Conservation (phyloP, 2,797 vertebrate species). For the Tragopan temminckii region DNA sequence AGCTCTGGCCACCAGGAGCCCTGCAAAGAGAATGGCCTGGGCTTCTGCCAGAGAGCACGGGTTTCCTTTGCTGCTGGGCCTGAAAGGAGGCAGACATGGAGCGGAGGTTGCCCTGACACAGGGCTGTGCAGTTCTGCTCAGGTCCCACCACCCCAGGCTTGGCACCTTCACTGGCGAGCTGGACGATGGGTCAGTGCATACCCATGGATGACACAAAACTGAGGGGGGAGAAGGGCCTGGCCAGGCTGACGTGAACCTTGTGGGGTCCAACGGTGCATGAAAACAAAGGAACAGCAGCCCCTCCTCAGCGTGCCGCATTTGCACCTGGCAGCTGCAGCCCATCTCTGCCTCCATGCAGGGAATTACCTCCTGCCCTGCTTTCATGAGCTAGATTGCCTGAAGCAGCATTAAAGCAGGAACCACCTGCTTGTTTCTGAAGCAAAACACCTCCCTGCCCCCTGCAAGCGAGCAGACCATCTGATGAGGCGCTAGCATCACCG, state of each 20-base stretch:
- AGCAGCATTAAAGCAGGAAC: background rate
- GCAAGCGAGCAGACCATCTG: background rate
- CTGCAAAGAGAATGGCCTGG: background rate
- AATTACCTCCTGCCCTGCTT: background rate
- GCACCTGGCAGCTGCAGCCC: background rate
- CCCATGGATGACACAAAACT: too few relatives aligned
- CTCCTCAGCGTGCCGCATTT: background rate
- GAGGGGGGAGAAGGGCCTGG: too few relatives aligned
- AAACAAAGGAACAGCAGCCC: background rate
- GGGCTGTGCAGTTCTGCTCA: background rate
- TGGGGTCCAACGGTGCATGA: too few relatives aligned
- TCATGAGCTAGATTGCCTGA: background rate
- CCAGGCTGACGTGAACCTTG: too few relatives aligned
- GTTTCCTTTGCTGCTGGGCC: background rate
- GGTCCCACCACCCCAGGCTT: background rate
- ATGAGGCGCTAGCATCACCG: rapidly evolving
- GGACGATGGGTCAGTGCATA: too few relatives aligned
- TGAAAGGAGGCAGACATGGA: background rate
- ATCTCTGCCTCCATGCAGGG: background rate
- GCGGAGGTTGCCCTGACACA: background rate
- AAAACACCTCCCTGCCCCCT: background rate
- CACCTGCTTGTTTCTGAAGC: background rate
- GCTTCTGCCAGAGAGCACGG: background rate
- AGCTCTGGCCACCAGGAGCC: background rate
- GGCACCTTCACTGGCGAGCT: too few relatives aligned